Evolutionary conservation across 2,797 vertebrate genomes (phyloP).

Genomic region (Schizopygopsis pylzovi): DNA sequence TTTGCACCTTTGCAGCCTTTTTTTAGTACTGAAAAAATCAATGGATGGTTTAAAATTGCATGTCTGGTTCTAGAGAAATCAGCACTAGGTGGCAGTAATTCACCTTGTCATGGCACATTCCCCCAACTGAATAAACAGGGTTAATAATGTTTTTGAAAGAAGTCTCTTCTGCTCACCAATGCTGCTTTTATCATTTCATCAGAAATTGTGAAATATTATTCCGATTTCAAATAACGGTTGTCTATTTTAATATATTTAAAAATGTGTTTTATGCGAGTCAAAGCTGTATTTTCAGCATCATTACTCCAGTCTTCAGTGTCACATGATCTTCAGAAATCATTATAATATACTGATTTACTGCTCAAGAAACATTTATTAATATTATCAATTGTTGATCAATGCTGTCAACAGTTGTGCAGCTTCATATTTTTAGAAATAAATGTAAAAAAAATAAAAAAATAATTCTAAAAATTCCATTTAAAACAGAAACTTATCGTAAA

Average conservation of each 20-base stretch:
- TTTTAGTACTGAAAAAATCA: background rate
- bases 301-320: background rate
- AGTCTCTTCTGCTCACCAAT: background rate
- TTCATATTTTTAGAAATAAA: background rate
- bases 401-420: background rate
- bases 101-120: background rate
- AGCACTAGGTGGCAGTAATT: constrained; percentile 26
- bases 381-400: background rate
- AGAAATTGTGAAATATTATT: background rate
- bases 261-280: background rate
- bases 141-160: background rate
- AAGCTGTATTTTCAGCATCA: background rate
- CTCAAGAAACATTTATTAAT: background rate
- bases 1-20: background rate
- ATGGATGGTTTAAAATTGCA: background rate
- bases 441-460: too few relatives aligned
- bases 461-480: too few relatives aligned
- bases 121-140: too few relatives aligned
- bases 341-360: background rate
- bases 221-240: background rate
- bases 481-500: background rate
- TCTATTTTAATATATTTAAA: background rate
- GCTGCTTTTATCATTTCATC: background rate
- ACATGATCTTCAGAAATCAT: background rate
- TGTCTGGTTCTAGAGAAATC: background rate